Percentiles rank a stretch among this genome's conserved stretches.
These are phyloP conservation scores for Venusia cambrica DNA, from an alignment of 2,888 invertebrate genomes.

Conservation along the genomic window DNA sequence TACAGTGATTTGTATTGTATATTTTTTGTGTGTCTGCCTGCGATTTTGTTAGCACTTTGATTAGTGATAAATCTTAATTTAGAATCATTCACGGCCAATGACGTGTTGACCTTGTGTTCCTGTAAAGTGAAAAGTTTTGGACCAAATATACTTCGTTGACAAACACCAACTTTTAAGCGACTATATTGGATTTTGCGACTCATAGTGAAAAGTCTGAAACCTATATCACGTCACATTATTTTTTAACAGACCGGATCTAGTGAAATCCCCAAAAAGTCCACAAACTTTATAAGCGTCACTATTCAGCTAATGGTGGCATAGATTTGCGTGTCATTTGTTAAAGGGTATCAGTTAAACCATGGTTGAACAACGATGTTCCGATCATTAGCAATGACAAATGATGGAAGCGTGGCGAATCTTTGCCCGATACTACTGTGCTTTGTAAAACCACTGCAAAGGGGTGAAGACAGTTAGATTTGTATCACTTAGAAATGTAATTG, in stretches of 20 bases:
- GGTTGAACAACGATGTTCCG: conserved; percentile 19
- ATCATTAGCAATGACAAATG: conserved; percentile 39
- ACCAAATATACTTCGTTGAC: conserved; percentile 4
- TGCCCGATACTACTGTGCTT: conserved; percentile 14
- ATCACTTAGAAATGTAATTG: not conserved
- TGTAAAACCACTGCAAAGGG: conserved; percentile 8
- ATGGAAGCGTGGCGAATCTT: conserved; percentile 35
- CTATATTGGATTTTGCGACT: no score
- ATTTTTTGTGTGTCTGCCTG: conserved; percentile 26
- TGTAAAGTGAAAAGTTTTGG: conserved; percentile 2
- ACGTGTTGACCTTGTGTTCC: not conserved
- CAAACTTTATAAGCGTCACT: conserved; percentile 16
- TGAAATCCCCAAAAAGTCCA: conserved; percentile 7
- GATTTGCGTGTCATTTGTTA: conserved; percentile 32
- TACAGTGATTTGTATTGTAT: conserved; percentile 68
- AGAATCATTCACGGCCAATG: conserved; percentile 18
- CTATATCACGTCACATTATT: no score
- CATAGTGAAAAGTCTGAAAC: no score
- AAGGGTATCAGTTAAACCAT: conserved; percentile 28
- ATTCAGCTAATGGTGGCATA: conserved; percentile 20
- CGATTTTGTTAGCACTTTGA: conserved; percentile 27
- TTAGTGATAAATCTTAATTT: conserved; percentile 31
- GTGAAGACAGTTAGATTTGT: conserved; percentile 20
- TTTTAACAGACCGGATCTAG: conserved; percentile 3
- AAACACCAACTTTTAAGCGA: no score